phyloP scores from a whole-genome alignment of 2,888 invertebrate genomes.

The Tenthredo mesomela region DNA sequence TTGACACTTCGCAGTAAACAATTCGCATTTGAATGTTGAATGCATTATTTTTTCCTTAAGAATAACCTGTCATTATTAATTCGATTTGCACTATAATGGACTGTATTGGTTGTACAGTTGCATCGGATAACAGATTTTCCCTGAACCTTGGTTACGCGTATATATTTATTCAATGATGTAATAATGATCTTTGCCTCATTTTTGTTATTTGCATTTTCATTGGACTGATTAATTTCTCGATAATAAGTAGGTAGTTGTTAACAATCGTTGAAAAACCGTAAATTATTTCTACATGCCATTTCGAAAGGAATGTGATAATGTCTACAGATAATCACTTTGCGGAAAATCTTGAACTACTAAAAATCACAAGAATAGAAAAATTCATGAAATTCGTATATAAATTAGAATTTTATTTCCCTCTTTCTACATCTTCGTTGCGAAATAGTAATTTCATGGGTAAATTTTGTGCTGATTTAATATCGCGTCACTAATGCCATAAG shows the following conservation, averaged over 20 bases:
- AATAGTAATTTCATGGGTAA: not conserved
- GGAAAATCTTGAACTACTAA: not conserved
- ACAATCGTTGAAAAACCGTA: not conserved
- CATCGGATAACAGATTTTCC: not conserved
- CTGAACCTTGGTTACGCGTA: not conserved
- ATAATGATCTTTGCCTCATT: not conserved
- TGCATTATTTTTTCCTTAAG: not conserved
- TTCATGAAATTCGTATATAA: not conserved
- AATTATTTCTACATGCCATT: not conserved
- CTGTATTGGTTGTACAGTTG: not conserved
- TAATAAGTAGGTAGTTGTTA: not conserved
- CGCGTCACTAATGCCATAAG: no score
- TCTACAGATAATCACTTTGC: not conserved
- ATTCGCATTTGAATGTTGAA: not conserved
- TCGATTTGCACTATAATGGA: not conserved
- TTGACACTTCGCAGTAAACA: not conserved
- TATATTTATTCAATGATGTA: not conserved
- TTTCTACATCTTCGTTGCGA: not conserved
- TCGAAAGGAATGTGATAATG: not conserved
- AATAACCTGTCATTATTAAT: not conserved
- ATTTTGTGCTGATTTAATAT: not conserved
- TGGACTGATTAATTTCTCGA: not conserved
- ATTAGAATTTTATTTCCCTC: not conserved
- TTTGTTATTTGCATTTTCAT: not conserved
- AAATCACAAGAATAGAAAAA: not conserved